Percentiles rank a stretch among this genome's conserved stretches.
Evolutionary conservation across 2,888 invertebrate species (phyloP).

Genomic region (Diarsia rubi): DNA sequence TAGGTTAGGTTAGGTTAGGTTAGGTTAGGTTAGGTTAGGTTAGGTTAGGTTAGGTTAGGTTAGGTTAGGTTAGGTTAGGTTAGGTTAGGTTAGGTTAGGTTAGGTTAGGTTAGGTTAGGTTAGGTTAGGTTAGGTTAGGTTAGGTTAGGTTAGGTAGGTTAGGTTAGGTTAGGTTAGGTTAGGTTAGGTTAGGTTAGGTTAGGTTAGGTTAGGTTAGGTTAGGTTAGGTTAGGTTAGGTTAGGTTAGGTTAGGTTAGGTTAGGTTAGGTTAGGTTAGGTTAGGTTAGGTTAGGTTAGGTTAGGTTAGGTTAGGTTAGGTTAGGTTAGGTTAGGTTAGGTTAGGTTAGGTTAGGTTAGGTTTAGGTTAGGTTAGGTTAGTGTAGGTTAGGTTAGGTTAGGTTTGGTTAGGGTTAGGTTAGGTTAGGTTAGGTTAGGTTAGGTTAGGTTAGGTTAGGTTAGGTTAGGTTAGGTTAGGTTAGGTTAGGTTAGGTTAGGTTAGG

Average conservation of each 20-base stretch:
- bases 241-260: conserved; percentile 47
- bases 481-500: conserved; percentile 43
- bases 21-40: conserved; percentile 7
- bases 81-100: conserved; percentile 36
- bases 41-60: conserved; percentile 15
- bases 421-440: conserved; percentile 43
- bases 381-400: conserved; percentile 45
- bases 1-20: conserved; percentile 38
- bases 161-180: conserved; percentile 44
- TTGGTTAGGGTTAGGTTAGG: conserved; percentile 42
- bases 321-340: conserved; percentile 11
- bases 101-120: conserved; percentile 42
- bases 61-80: conserved; percentile 12
- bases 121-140: conserved; percentile 42
- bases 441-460: conserved; percentile 44
- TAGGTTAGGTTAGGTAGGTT: conserved; percentile 49
- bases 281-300: conserved; percentile 44
- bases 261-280: conserved; percentile 43
- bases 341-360: conserved; percentile 28
- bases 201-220: conserved; percentile 27
- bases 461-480: conserved; percentile 45
- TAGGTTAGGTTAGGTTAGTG: conserved; percentile 39
- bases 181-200: conserved; percentile 37
- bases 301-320: conserved; percentile 34
- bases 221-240: conserved; percentile 41